Percentiles rank a stretch among this genome's conserved stretches.
These are phyloP conservation scores for Actinernus sp. DNA, from an alignment of 92 coral and sea anemone genomes.

Conservation along the genomic window DNA sequence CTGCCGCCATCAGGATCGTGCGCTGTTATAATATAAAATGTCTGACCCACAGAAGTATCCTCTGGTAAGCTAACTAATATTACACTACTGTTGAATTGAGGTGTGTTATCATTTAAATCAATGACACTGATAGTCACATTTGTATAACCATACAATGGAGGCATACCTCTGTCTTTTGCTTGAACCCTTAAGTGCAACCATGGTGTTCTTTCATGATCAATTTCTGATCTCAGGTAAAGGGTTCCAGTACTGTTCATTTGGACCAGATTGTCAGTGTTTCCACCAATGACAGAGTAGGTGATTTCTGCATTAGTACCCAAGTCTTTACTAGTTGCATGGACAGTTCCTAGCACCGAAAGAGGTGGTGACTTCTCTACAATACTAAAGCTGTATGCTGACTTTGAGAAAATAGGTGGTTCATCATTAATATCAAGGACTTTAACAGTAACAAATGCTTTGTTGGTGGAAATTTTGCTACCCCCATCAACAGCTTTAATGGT, in stretches of 20 bases:
- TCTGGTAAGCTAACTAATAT: constrained; percentile 71
- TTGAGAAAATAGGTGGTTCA: constrained; percentile 85
- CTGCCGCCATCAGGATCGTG: constrained; percentile 78
- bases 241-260: constrained; percentile 84
- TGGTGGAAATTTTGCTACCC: constrained; percentile 72
- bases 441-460: constrained; percentile 68
- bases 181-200: constrained; percentile 57
- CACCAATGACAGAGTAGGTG: constrained; percentile 67
- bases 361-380: constrained; percentile 71
- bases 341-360: constrained; percentile 67
- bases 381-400: constrained; percentile 65
- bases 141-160: constrained; percentile 83
- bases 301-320: constrained; percentile 91
- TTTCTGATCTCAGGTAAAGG: constrained; percentile 36
- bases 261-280: constrained; percentile 50
- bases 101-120: constrained; percentile 92
- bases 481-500: constrained; percentile 76
- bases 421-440: constrained; percentile 92
- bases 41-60: constrained; percentile 71
- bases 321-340: constrained; percentile 91
- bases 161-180: constrained; percentile 92
- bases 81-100: constrained; percentile 65
- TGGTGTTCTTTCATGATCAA: constrained; percentile 84
- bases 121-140: constrained; percentile 73
- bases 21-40: constrained; percentile 76